Percentiles rank a stretch among this genome's conserved stretches.
Evolutionary conservation across 2,797 vertebrate genomes (phyloP).

Genomic region (Diplodus sargus): DNA sequence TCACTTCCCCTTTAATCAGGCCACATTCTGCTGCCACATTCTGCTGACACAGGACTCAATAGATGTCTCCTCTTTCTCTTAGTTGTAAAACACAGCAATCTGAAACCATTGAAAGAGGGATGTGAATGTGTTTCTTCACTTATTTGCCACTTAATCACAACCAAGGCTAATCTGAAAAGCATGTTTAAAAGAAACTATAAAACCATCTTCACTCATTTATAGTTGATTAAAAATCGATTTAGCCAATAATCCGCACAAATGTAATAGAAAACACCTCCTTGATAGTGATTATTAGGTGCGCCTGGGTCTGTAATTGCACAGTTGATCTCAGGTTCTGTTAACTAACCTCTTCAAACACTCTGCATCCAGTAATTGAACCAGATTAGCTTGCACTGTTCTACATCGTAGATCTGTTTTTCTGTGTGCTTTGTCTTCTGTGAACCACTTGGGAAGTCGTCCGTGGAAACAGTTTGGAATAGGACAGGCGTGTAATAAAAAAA

Average conservation of each 20-base stretch:
- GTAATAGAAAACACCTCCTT: conserved; percentile 25
- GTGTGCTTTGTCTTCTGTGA: conserved; percentile 1
- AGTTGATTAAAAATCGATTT: conserved; percentile 24
- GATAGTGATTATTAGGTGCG: conserved; percentile 17
- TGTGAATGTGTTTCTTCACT: conserved; percentile 36
- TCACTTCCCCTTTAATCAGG: conserved; percentile 56
- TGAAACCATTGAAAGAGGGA: conserved; percentile 22
- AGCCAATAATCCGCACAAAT: conserved; percentile 10
- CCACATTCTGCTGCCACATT: conserved; percentile 56
- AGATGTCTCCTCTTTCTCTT: conserved; percentile 38
- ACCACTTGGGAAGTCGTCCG: no score
- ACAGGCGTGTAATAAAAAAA: no score
- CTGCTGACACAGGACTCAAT: conserved; percentile 53
- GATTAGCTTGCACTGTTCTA: conserved; percentile 2
- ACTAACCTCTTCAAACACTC: conserved; percentile 7
- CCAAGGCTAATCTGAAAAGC: conserved; percentile 48
- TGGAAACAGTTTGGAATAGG: no score
- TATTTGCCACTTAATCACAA: conserved; percentile 36
- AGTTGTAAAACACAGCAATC: conserved; percentile 41
- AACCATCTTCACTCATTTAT: conserved; percentile 32
- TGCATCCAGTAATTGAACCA: conserved; percentile 8
- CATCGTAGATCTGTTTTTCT: conserved; percentile 19
- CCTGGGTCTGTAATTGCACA: conserved; percentile 25
- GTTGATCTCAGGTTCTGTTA: conserved; percentile 35
- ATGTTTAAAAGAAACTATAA: conserved; percentile 31